Percentiles rank a stretch among this genome's conserved stretches.
Conservation (phyloP, 2,797 vertebrate genomes). For the Agapornis canus region DNA sequence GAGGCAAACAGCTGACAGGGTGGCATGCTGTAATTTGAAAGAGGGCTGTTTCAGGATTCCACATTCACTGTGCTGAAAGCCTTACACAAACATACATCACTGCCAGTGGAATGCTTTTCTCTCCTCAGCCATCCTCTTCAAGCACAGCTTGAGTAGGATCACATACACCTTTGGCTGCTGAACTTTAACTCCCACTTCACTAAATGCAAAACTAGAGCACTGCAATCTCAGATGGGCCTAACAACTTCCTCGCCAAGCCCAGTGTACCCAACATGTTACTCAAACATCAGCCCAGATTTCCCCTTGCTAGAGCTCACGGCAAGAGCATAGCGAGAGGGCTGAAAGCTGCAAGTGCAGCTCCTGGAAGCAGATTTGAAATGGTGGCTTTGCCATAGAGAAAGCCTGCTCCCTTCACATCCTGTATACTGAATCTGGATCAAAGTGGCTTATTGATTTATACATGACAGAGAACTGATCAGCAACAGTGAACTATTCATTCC, state of each 20-base stretch:
- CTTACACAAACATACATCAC: background rate
- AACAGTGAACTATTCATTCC: background rate
- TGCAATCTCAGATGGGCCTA: background rate
- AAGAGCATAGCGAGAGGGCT: background rate
- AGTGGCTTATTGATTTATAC: background rate
- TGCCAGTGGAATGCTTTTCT: background rate
- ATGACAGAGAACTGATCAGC: background rate
- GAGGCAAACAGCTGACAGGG: background rate
- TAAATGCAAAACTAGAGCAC: background rate
- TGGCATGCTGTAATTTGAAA: background rate
- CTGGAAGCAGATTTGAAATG: background rate
- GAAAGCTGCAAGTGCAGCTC: background rate
- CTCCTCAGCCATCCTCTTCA: background rate
- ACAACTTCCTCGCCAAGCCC: background rate
- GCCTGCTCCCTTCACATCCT: background rate
- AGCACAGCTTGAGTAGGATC: accelerated
- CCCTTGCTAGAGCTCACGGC: background rate
- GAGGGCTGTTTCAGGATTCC: background rate
- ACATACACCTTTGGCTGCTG: background rate
- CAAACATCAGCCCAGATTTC: background rate
- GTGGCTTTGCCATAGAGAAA: background rate
- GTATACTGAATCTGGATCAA: accelerated
- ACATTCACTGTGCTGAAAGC: background rate
- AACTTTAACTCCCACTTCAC: background rate
- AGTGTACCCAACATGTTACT: background rate